Conservation (phyloP, 1,140 invertebrate genomes). For the Campoletis sonorensis region DNA sequence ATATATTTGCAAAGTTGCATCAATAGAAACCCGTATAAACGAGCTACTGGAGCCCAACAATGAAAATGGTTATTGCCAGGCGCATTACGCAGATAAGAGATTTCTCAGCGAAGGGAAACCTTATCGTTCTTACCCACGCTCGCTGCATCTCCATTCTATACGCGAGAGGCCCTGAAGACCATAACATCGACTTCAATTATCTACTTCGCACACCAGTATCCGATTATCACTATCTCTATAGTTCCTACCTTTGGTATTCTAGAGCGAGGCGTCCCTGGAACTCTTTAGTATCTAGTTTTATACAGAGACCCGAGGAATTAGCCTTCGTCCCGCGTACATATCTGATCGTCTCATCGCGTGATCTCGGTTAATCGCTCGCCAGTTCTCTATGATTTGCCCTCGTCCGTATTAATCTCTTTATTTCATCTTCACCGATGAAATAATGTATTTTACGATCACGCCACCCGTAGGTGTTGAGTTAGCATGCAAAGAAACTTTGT, state of each 20-base stretch:
- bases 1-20: not conserved
- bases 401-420: not conserved
- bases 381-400: constrained; percentile 10
- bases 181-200: constrained; percentile 37
- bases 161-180: constrained; percentile 6
- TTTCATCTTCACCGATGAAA: constrained; percentile 20
- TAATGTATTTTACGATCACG: not conserved
- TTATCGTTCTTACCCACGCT: constrained; percentile 42
- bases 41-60: constrained; percentile 20
- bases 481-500: not conserved
- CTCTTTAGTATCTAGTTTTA: constrained; percentile 34
- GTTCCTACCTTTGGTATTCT: constrained; percentile 25
- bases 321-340: not conserved
- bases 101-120: not conserved
- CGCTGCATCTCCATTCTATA: constrained; percentile 36
- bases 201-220: constrained; percentile 21
- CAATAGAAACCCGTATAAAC: not conserved
- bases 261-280: constrained; percentile 32
- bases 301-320: constrained; percentile 38
- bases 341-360: constrained; percentile 34
- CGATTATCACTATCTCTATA: not conserved
- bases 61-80: constrained; percentile 37
- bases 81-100: constrained; percentile 17
- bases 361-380: constrained; percentile 37
- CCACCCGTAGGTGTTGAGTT: not conserved